Conservation (phyloP, 2,113 vertebrate genomes). For the Dolichotis patagonum region DNA sequence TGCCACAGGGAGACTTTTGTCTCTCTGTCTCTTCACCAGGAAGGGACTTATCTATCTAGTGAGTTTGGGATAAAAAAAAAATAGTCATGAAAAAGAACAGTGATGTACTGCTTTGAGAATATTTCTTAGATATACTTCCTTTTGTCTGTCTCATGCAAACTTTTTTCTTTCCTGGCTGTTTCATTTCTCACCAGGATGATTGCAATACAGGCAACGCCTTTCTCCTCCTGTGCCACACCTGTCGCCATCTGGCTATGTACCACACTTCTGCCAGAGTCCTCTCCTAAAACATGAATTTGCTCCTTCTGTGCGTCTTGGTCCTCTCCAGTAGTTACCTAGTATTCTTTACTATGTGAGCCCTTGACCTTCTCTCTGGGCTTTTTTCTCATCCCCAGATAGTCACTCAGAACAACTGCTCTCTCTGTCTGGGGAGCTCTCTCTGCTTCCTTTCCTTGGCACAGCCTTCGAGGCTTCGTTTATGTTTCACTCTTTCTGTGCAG, state of each 20-base stretch:
- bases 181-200: background rate
- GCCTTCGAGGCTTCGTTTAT: background rate
- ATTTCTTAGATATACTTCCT: background rate
- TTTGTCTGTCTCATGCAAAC: background rate
- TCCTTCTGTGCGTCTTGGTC: background rate
- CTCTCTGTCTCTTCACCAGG: background rate
- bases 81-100: background rate
- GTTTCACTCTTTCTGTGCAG: background rate
- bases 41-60: background rate
- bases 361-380: background rate
- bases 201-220: background rate
- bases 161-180: slow-evolving; percentile 6
- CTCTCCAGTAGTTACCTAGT: background rate
- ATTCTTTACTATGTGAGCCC: background rate
- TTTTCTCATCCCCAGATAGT: background rate
- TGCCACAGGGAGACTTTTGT: background rate
- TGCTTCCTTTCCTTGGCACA: background rate
- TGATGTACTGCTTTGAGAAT: background rate
- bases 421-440: background rate
- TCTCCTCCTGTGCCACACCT: background rate
- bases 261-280: background rate
- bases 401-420: background rate
- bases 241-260: background rate
- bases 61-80: background rate
- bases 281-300: background rate